Evolutionary conservation across 2,113 vertebrate genomes (phyloP).

Genomic region (Anoplopoma fimbria): DNA sequence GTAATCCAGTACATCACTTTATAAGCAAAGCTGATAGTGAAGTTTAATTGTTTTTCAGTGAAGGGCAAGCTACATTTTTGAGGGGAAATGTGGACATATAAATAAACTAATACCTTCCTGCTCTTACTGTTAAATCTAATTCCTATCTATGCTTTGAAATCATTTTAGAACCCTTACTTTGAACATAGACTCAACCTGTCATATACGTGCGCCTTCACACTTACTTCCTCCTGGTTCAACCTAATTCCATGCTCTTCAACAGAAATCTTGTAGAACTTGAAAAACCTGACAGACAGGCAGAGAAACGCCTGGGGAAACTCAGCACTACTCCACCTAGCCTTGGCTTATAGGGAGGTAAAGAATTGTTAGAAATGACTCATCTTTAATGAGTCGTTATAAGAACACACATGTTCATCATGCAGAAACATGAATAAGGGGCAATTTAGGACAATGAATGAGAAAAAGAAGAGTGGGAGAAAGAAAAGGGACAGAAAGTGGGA

Average conservation of each 20-base stretch:
- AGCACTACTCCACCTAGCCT: constrained; percentile 30
- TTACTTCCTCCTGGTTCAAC: background rate
- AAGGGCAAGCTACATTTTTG: background rate
- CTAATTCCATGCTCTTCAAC: background rate
- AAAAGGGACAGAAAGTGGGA: background rate
- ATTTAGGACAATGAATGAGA: background rate
- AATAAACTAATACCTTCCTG: background rate
- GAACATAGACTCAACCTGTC: too few relatives aligned
- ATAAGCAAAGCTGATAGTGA: background rate
- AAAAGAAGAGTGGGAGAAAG: background rate
- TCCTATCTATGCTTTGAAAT: too few relatives aligned
- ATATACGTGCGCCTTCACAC: background rate
- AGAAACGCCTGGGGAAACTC: constrained; percentile 28
- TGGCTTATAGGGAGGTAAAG: background rate
- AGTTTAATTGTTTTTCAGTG: background rate
- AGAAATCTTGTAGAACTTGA: constrained; percentile 56
- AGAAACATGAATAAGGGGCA: background rate
- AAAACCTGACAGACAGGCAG: constrained; percentile 68
- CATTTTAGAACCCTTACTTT: too few relatives aligned
- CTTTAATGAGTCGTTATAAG: background rate
- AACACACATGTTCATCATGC: background rate
- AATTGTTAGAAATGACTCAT: constrained; percentile 29
- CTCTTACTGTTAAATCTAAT: background rate
- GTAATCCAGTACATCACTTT: background rate
- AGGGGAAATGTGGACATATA: background rate